Conservation (phyloP, 2,797 vertebrate species). For the Siniperca obscura region DNA sequence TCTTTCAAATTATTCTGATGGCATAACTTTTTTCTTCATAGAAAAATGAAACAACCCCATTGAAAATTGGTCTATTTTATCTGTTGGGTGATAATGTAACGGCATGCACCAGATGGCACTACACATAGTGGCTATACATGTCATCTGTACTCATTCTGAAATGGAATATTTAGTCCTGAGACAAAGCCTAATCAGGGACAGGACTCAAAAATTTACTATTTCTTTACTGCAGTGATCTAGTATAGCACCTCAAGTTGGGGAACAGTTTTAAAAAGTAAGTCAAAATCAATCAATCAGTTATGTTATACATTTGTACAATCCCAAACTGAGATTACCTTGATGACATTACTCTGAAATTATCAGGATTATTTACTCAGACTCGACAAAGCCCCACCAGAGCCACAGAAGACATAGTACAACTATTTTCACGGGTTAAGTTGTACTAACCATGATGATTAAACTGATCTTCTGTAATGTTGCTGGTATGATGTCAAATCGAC, state of each 20-base stretch:
- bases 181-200: neutral
- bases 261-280: neutral
- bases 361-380: too few species aligned
- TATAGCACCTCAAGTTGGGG: neutral
- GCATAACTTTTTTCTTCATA: neutral
- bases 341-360: too few species aligned
- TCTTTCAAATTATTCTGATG: neutral
- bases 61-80: neutral
- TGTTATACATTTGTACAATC: too few species aligned
- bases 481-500: too few species aligned
- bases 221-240: neutral
- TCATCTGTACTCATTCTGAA: neutral
- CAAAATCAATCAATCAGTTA: too few species aligned
- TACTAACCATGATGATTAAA: too few species aligned
- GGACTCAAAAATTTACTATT: neutral
- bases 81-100: neutral
- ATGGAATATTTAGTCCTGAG: neutral
- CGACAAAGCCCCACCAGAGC: too few species aligned
- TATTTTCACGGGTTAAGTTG: too few species aligned
- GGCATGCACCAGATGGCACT: neutral
- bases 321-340: too few species aligned
- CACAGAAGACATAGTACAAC: too few species aligned
- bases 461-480: too few species aligned
- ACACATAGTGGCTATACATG: neutral
- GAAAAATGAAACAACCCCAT: neutral